These are phyloP conservation scores for Ammospiza maritima DNA, from an alignment of 2,797 vertebrate genomes.

Conservation along the genomic window DNA sequence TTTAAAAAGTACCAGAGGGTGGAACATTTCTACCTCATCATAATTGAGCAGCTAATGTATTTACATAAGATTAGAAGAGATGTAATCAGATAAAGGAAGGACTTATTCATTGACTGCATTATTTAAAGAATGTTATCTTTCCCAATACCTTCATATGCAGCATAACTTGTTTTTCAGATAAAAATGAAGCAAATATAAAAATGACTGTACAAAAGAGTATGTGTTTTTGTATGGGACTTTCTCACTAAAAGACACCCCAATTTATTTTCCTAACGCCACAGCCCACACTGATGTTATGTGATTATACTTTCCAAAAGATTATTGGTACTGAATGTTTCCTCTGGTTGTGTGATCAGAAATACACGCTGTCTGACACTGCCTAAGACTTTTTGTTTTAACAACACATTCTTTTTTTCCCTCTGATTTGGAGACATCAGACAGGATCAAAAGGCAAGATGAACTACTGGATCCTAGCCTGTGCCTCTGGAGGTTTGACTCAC, in stretches of 20 bases:
- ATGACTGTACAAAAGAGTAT: neutral
- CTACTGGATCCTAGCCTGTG: neutral
- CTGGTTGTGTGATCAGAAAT: rapidly evolving
- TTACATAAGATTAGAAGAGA: neutral
- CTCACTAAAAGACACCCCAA: neutral
- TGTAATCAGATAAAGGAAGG: neutral
- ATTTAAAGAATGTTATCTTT: neutral
- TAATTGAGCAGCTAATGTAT: neutral
- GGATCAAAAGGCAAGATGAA: neutral
- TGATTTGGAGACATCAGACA: neutral
- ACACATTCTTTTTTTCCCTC: neutral
- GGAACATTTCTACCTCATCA: neutral
- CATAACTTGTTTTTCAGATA: neutral
- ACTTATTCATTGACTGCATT: neutral
- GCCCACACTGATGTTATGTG: neutral
- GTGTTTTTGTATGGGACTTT: neutral
- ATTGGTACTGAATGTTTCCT: neutral
- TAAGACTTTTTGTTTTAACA: neutral
- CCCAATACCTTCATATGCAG: neutral
- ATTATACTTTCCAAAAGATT: neutral
- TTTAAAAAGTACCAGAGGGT: neutral
- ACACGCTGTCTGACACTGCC: rapidly evolving
- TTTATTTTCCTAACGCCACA: neutral
- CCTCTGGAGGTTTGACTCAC: neutral
- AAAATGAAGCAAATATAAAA: neutral